Conservation (phyloP, 2,113 vertebrate species). For the Lutjanus erythropterus region DNA sequence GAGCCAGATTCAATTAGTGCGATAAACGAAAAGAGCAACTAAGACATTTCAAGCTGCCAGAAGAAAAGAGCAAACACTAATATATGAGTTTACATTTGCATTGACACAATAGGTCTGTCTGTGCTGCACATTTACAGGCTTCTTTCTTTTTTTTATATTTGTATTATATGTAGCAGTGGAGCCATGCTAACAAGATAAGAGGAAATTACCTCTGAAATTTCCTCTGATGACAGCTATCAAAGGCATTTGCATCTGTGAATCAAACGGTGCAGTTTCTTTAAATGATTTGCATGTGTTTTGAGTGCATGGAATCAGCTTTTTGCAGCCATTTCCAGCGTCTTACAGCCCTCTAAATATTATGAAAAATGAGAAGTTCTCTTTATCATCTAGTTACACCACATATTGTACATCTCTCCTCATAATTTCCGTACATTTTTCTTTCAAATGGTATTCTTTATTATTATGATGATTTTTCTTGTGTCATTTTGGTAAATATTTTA, state of each 20-base stretch:
- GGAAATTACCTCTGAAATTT: constrained; percentile 53
- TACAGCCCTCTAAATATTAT: constrained; percentile 8
- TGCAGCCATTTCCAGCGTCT: constrained; percentile 17
- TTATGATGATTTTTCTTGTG: constrained; percentile 5
- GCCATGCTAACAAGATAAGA: constrained; percentile 34
- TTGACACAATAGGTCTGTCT: constrained; percentile 34
- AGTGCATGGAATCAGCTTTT: constrained; percentile 20
- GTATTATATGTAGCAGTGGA: constrained; percentile 10
- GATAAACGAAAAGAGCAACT: constrained; percentile 77
- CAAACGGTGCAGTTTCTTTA: constrained; percentile 20
- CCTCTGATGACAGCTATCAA: constrained; percentile 45
- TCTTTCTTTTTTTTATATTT: constrained; percentile 20
- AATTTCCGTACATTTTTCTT: constrained; percentile 9
- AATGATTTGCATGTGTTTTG: constrained; percentile 34
- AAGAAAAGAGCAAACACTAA: constrained; percentile 46
- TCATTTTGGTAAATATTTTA: constrained; percentile 11
- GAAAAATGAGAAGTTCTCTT: constrained; percentile 16
- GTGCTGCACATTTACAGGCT: constrained; percentile 26
- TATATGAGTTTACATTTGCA: constrained; percentile 37
- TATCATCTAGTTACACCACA: constrained; percentile 8
- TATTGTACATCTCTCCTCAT: neutral
- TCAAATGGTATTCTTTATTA: constrained; percentile 10
- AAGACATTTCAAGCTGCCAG: constrained; percentile 60
- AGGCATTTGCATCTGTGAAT: constrained; percentile 46
- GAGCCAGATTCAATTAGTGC: constrained; percentile 74